These are phyloP conservation scores for Spodoptera exigua DNA, from an alignment of 2,888 invertebrate genomes.

Conservation along the genomic window DNA sequence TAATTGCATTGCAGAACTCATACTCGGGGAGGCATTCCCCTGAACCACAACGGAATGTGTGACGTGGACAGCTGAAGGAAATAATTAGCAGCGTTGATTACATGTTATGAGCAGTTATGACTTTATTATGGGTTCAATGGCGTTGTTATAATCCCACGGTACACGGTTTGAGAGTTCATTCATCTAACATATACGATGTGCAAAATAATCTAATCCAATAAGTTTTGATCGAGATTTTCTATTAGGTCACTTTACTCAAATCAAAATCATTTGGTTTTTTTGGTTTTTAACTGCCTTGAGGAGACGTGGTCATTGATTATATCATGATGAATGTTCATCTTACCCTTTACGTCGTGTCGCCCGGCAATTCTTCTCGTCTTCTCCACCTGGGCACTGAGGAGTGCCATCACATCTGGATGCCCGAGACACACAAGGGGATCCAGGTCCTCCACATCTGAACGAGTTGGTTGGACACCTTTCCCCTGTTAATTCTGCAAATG, in stretches of 20 bases:
- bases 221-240: no score
- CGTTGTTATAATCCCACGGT: conserved; percentile 42
- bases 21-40: conserved; percentile 97
- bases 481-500: conserved; percentile 74
- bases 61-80: conserved; percentile 91
- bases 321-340: conserved; percentile 40
- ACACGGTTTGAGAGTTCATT: background rate
- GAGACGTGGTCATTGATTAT: no score
- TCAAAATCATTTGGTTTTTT: no score
- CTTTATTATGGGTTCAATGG: conserved; percentile 45
- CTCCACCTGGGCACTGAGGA: conserved; percentile 93
- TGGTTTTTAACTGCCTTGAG: no score
- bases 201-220: no score
- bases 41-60: conserved; percentile 95
- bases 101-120: conserved; percentile 25
- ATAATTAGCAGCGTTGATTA: conserved; percentile 12
- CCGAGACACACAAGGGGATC: conserved; percentile 93
- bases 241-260: no score
- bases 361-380: conserved; percentile 92
- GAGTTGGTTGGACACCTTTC: conserved; percentile 92
- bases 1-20: conserved; percentile 97
- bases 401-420: conserved; percentile 95
- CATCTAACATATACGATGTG: no score
- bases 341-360: conserved; percentile 89
- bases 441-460: conserved; percentile 91